A percentile compares a stretch with the other conserved stretches of the same genome.
Evolutionary conservation across 2,888 invertebrate genomes (phyloP).

Genomic region (Eristalinus sepulchralis): DNA sequence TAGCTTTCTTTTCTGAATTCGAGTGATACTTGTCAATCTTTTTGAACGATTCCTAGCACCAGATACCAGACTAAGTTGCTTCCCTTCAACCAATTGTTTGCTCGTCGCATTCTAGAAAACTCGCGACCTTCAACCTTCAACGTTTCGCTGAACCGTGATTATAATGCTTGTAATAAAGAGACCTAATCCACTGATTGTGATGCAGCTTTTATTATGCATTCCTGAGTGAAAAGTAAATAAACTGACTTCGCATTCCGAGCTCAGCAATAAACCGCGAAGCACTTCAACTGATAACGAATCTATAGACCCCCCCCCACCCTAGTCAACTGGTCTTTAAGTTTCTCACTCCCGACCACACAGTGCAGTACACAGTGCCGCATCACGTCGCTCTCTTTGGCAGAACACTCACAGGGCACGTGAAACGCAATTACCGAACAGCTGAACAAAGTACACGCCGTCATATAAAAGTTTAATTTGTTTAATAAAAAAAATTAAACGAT

Average conservation of each 20-base stretch:
- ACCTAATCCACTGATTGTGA: background rate
- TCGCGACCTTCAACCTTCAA: background rate
- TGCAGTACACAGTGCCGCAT: background rate
- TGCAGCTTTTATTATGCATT: background rate
- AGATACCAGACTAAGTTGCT: background rate
- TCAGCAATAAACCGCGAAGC: background rate
- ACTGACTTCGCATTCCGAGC: background rate
- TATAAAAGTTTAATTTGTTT: background rate
- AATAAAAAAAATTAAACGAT: conserved; percentile 2
- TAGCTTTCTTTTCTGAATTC: too few relatives aligned
- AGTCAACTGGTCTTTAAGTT: background rate
- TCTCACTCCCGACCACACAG: background rate
- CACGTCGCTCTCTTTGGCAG: background rate
- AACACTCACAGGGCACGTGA: background rate
- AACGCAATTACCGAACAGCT: background rate
- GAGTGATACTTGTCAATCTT: too few relatives aligned
- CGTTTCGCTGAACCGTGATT: background rate
- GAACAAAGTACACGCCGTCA: background rate
- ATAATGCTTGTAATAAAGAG: background rate
- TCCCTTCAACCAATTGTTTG: background rate
- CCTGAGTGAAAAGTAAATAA: background rate
- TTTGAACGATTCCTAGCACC: background rate
- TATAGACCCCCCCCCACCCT: background rate
- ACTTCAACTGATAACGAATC: background rate
- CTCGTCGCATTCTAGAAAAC: background rate